Evolutionary conservation across 2,797 vertebrate species (phyloP).

Genomic region (Rhincodon typus): DNA sequence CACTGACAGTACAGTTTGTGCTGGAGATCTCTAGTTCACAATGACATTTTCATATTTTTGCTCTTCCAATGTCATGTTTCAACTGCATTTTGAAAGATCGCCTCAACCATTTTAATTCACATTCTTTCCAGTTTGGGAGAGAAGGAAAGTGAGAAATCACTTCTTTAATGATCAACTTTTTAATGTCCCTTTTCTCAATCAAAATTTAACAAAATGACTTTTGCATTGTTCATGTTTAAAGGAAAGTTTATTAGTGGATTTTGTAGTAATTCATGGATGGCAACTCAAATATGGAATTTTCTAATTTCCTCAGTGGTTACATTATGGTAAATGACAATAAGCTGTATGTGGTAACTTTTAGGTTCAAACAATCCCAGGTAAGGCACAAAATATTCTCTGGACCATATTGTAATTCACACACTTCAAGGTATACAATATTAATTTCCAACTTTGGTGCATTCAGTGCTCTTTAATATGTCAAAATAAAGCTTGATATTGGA

Average conservation of each 20-base stretch:
- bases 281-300: conserved; percentile 4
- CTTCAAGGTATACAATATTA: background rate
- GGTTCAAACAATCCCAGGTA: background rate
- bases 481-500: background rate
- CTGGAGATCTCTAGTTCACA: conserved; percentile 13
- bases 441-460: background rate
- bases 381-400: conserved; percentile 14
- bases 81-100: background rate
- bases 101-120: background rate
- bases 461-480: background rate
- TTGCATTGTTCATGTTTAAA: background rate
- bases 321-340: background rate
- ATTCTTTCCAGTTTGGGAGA: background rate
- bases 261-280: background rate
- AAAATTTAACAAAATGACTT: background rate
- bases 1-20: conserved; percentile 17
- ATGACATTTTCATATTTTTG: conserved; percentile 15
- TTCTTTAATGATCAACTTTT: background rate
- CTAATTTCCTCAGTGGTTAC: background rate
- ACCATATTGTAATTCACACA: background rate
- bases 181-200: background rate
- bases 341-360: background rate
- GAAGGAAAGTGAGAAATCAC: background rate
- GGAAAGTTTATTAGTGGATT: background rate
- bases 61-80: background rate